Conservation (phyloP, 2,888 invertebrate genomes). For the Acrobasis repandana region DNA sequence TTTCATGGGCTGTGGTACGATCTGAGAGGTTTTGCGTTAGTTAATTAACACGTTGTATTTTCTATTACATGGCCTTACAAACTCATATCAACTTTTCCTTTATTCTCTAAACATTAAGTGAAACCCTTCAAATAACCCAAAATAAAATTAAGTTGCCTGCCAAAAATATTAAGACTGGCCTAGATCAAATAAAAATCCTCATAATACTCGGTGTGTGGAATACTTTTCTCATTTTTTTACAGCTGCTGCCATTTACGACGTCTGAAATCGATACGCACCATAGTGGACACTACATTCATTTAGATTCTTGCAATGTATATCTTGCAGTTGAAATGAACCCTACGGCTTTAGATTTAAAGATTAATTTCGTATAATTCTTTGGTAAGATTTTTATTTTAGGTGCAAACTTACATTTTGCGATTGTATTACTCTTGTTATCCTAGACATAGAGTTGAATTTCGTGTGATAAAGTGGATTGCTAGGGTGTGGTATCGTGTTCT, state of each 20-base stretch:
- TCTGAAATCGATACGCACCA: slow-evolving; percentile 49
- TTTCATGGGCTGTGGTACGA: no score
- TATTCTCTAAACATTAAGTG: neutral
- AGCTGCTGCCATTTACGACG: slow-evolving; percentile 40
- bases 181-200: slow-evolving; percentile 3
- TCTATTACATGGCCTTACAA: no score
- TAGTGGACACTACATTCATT: slow-evolving; percentile 48
- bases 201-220: slow-evolving; percentile 1
- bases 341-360: slow-evolving; percentile 25
- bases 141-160: neutral
- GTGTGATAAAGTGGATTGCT: slow-evolving; percentile 16
- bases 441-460: slow-evolving; percentile 27
- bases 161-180: slow-evolving; percentile 5
- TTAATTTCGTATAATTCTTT: slow-evolving; percentile 22
- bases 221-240: slow-evolving; percentile 29
- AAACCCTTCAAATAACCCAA: neutral
- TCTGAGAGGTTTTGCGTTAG: no score
- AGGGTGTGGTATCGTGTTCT: slow-evolving; percentile 37
- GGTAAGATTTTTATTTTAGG: slow-evolving; percentile 25
- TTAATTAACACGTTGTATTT: no score
- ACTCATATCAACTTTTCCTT: no score
- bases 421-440: slow-evolving; percentile 7
- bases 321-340: slow-evolving; percentile 12
- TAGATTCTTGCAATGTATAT: slow-evolving; percentile 33
- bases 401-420: slow-evolving; percentile 25